phyloP scores from a whole-genome alignment of 2,888 invertebrate species.

The Noctua pronuba region DNA sequence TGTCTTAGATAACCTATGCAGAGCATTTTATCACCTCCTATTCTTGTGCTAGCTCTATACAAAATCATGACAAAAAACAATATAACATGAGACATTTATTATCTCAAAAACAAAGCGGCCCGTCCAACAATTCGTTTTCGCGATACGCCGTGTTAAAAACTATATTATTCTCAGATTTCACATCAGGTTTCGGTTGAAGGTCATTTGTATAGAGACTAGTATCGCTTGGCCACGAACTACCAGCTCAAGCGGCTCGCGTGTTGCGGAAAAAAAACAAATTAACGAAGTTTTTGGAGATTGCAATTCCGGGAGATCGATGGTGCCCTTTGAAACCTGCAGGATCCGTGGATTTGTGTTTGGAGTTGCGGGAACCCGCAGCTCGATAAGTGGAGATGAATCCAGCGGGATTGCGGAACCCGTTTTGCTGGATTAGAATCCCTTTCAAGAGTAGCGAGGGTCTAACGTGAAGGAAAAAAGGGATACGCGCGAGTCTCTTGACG shows the following conservation, averaged over 20 bases:
- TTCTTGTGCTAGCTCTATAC: neutral
- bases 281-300: neutral
- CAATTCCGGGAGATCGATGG: neutral
- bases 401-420: neutral
- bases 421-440: neutral
- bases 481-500: neutral
- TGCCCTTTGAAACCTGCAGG: neutral
- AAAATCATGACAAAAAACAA: conserved; percentile 18
- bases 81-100: neutral
- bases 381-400: neutral
- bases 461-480: neutral
- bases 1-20: neutral
- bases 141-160: conserved; percentile 20
- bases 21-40: neutral
- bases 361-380: neutral
- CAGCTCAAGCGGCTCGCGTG: neutral
- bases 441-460: neutral
- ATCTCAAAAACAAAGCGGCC: conserved; percentile 7
- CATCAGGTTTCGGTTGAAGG: conserved; percentile 49
- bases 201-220: conserved; percentile 2
- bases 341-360: neutral
- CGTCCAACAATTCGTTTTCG: conserved; percentile 24
- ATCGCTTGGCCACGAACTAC: neutral
- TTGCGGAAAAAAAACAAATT: neutral
- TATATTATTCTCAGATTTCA: conserved; percentile 43